Conservation (phyloP, 2,888 invertebrate genomes). For the Phytoseiulus persimilis region DNA sequence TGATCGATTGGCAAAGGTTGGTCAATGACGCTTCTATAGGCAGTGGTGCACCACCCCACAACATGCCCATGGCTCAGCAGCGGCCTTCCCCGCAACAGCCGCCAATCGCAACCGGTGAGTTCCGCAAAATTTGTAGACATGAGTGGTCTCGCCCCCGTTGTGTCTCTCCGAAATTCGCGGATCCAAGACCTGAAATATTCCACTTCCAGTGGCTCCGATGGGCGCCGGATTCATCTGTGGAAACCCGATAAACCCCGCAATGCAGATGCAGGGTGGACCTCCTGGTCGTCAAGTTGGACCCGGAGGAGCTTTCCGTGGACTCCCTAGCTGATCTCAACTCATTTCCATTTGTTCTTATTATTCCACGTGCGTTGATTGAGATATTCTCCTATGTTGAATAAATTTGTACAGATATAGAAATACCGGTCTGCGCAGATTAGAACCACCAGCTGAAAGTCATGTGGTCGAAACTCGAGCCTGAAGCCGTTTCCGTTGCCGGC, state of each 20-base stretch:
- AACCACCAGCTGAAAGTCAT: too few relatives aligned
- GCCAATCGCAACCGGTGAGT: background rate
- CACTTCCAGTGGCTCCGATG: background rate
- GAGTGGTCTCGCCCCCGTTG: background rate
- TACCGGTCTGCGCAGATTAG: too few relatives aligned
- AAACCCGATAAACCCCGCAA: background rate
- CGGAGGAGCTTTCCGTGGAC: background rate
- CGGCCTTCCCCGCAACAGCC: background rate
- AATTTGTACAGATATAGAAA: too few relatives aligned
- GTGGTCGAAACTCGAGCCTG: too few relatives aligned
- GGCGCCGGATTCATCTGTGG: background rate
- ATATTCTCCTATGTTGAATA: too few relatives aligned
- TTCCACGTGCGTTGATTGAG: background rate
- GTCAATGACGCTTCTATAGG: slow-evolving; percentile 51
- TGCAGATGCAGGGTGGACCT: background rate
- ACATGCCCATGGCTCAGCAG: slow-evolving; percentile 32
- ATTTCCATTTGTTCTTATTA: background rate
- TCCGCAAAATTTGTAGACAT: background rate
- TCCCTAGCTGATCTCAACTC: background rate
- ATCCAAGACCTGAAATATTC: background rate
- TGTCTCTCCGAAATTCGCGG: background rate
- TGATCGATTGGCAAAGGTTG: slow-evolving; percentile 79
- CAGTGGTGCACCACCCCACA: slow-evolving; percentile 44
- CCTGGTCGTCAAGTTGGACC: background rate
- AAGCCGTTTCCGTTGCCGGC: too few relatives aligned